Evolutionary conservation across 1,140 invertebrate species (phyloP), one percentile per base, ranked within the genome.

Genomic region (Drosophila orena): DNA sequence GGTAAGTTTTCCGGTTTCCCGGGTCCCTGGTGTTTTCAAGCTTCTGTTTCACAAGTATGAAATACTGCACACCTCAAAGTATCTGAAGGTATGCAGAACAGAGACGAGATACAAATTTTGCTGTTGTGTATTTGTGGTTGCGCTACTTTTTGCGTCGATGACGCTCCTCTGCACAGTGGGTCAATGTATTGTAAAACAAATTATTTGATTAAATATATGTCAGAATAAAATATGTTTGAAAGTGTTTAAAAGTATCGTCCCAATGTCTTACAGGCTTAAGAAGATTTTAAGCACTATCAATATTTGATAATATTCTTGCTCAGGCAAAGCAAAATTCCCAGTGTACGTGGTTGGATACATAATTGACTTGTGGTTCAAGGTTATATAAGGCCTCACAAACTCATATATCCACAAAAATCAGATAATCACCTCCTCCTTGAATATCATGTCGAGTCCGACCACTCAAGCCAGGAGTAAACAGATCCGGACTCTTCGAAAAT

Each of bases 111-210:
- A 47, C 38, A 38, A 8, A 17, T 24, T 24, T 1, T 7, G 6
- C 6, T 24, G 17, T 30, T 10, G 22, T 17, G 34, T 17, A 8
- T 6, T 3, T 14, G 30, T 30, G 30, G 7, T 30, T 3, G 7
- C 8, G 7, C 4, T 4, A 20, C 59, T 85, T 80, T 84, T 79
- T 85, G 14, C 47, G 61, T 65, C 66, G 72, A 77, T 84, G 81
- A 84, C 75, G 62, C 8, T 42, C 6, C 11, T 14, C 15, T 49
- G 22, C 47, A 50, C 47, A 15, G 47, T 50, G 47, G 24, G n/a
- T 4, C 17, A 27, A 50, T 12, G 7, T 11, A n/a, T n/a, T n/a
- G n/a, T n/a, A 20, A 43, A 43, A 20, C 10, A 15, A 20, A 17
- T 11, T 44, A 44, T 17, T 15, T 38, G 37, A 14, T 38, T 30